These are phyloP conservation scores for Eupeodes luniger DNA, from an alignment of 2,888 invertebrate genomes.

Conservation along the genomic window DNA sequence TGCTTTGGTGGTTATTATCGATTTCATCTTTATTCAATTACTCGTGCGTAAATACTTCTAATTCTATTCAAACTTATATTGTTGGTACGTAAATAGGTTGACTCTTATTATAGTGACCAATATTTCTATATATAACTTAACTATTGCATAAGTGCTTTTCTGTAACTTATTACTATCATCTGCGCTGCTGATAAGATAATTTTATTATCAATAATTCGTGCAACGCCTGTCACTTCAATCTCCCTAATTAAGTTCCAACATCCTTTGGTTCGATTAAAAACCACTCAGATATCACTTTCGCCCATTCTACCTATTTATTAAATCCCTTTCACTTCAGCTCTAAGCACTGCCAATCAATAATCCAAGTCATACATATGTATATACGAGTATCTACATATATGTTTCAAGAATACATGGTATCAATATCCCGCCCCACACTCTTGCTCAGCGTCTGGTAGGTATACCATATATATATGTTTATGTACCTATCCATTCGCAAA, in stretches of 20 bases:
- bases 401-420: background rate
- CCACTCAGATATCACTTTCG: conserved; percentile 60
- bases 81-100: no score
- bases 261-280: conserved; percentile 63
- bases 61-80: background rate
- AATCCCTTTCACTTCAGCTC: conserved; percentile 5
- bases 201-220: conserved; percentile 44
- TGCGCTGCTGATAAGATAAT: conserved; percentile 50
- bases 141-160: conserved; percentile 11
- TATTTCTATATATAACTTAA: background rate
- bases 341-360: conserved; percentile 50
- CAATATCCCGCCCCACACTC: background rate
- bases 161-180: conserved; percentile 40
- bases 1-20: background rate
- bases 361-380: background rate
- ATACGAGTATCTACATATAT: background rate
- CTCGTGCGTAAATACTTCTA: background rate
- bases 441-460: no score
- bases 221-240: conserved; percentile 31
- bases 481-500: conserved; percentile 35
- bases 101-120: background rate
- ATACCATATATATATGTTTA: background rate
- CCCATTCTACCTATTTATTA: conserved; percentile 1
- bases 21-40: background rate
- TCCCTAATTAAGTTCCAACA: conserved; percentile 67